Conservation (phyloP, 1,140 invertebrate genomes). For the Drosophila bocki region DNA sequence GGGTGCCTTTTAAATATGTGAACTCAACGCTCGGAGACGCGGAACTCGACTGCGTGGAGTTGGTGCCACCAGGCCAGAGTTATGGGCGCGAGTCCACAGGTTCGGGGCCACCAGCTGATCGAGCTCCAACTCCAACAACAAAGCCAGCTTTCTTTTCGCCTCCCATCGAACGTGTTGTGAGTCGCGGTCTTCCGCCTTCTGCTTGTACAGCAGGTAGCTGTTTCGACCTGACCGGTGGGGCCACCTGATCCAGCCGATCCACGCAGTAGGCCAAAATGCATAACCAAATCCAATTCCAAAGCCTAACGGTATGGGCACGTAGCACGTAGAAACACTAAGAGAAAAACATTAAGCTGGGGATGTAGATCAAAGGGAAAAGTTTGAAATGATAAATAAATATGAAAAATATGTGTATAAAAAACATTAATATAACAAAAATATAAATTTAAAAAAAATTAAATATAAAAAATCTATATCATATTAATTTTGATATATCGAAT, state of each 20-base stretch:
- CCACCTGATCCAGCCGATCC: conserved; percentile 50
- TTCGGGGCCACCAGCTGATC: conserved; percentile 30
- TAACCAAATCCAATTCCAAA: background rate
- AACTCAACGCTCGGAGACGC: conserved; percentile 72
- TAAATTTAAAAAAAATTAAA: too few relatives aligned
- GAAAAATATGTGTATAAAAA: too few relatives aligned
- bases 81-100: conserved; percentile 71
- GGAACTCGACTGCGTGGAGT: conserved; percentile 74
- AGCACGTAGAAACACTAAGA: conserved; percentile 9
- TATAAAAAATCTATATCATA: too few relatives aligned
- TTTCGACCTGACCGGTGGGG: conserved; percentile 2
- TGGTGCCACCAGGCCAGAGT: conserved; percentile 67
- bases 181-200: background rate
- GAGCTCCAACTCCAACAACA: conserved; percentile 3
- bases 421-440: too few relatives aligned
- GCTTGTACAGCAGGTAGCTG: background rate
- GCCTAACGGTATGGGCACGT: conserved; percentile 24
- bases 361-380: too few relatives aligned
- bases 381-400: too few relatives aligned
- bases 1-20: conserved; percentile 40
- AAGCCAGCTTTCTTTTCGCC: conserved; percentile 69
- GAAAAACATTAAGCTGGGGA: background rate
- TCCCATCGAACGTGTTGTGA: conserved; percentile 56
- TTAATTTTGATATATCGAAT: too few relatives aligned
- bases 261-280: conserved; percentile 19